Percentiles rank a stretch among this genome's conserved stretches.
Conservation (phyloP, 23 tunicate genomes). For the Oikopleura vanhoeffeni region DNA sequence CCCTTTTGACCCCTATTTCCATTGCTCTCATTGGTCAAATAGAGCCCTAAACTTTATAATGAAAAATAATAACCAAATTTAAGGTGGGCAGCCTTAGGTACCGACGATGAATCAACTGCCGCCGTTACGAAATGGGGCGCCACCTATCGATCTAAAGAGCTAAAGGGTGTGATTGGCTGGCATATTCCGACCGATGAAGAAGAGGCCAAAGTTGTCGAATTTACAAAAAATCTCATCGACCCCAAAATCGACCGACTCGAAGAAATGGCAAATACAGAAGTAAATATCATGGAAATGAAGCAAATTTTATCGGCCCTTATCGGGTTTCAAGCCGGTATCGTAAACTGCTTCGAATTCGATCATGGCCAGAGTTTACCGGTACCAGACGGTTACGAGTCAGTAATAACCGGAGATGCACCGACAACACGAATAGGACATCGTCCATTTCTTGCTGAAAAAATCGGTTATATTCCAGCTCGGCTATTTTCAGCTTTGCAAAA, state of each 20-base stretch:
- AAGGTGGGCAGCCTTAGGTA: background rate
- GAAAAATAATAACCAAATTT: no score
- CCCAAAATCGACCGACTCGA: background rate
- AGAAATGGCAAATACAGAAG: background rate
- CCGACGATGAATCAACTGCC: background rate
- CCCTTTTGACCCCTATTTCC: no score
- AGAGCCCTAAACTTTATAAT: no score
- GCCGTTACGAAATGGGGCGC: conserved; percentile 4
- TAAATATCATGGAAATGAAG: background rate
- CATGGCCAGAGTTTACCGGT: background rate
- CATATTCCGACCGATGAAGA: background rate
- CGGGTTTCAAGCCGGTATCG: background rate
- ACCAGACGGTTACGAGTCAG: background rate
- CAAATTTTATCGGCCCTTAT: background rate
- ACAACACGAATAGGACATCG: background rate
- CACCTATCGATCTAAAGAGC: background rate
- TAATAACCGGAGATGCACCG: background rate
- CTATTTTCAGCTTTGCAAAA: background rate
- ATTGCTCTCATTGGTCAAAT: no score
- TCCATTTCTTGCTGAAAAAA: background rate
- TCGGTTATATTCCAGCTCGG: background rate
- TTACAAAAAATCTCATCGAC: background rate
- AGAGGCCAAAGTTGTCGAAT: background rate
- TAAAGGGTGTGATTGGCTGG: background rate
- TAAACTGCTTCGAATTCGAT: background rate